Percentiles rank a stretch among this genome's conserved stretches.
phyloP scores from a whole-genome alignment of 2,888 invertebrate genomes.

The Ptychoptera contaminata region DNA sequence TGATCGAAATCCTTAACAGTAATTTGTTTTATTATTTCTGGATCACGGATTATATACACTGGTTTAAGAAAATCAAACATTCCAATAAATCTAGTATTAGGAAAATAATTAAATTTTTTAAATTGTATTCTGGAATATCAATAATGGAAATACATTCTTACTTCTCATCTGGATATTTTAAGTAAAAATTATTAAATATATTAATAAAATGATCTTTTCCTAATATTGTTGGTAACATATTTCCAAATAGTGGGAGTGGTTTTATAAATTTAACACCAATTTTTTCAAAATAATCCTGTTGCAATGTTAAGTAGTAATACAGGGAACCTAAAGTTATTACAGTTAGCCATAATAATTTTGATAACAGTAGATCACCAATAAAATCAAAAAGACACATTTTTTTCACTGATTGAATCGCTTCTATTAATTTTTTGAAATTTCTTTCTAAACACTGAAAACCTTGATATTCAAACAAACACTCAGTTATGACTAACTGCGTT shows the following conservation, averaged over 20 bases:
- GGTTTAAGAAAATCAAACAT: constrained; percentile 13
- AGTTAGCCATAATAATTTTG: not conserved
- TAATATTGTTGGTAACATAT: not conserved
- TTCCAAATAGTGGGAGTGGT: not conserved
- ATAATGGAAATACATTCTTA: too few relatives aligned
- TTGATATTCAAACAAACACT: too few relatives aligned
- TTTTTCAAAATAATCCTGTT: not conserved
- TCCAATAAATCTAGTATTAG: constrained; percentile 11
- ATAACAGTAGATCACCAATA: too few relatives aligned
- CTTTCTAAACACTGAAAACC: too few relatives aligned
- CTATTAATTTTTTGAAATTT: too few relatives aligned
- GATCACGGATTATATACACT: constrained; percentile 14
- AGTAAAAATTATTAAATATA: not conserved
- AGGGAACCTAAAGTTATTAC: not conserved
- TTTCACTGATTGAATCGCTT: too few relatives aligned
- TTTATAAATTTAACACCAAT: not conserved
- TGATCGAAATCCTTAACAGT: constrained; percentile 26
- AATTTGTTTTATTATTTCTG: constrained; percentile 24
- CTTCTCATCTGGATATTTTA: not conserved
- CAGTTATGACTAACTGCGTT: too few relatives aligned
- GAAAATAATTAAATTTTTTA: too few relatives aligned
- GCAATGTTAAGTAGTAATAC: not conserved
- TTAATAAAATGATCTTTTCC: not conserved
- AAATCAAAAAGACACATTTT: too few relatives aligned
- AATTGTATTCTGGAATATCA: too few relatives aligned